Percentiles rank a stretch among this genome's conserved stretches.
These are phyloP conservation scores for Silurus meridionalis DNA, from an alignment of 2,113 vertebrate species.

Conservation along the genomic window DNA sequence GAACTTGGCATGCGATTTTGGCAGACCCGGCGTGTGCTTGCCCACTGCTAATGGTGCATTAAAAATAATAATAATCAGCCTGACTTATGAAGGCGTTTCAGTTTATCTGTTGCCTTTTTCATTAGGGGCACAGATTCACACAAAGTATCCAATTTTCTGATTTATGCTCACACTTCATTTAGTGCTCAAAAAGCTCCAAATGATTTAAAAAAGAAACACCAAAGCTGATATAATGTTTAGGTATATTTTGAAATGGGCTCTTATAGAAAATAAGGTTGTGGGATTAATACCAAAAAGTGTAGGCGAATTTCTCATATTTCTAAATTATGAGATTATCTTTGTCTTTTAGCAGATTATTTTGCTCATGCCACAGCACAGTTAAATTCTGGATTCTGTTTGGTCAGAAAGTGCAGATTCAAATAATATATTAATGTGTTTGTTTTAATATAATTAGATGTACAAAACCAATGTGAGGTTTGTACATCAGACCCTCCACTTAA, in stretches of 20 bases:
- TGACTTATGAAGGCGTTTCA: slow-evolving; percentile 14
- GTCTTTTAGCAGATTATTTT: neutral
- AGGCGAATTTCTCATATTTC: neutral
- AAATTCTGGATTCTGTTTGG: neutral
- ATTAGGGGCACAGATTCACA: neutral
- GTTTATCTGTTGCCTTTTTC: slow-evolving; percentile 22
- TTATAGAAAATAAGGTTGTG: neutral
- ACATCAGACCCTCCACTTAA: neutral
- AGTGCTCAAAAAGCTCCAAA: too few relatives aligned
- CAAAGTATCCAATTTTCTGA: neutral
- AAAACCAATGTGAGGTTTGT: neutral
- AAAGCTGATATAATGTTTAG: neutral
- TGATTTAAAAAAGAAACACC: neutral
- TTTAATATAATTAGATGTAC: neutral
- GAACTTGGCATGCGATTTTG: slow-evolving; percentile 20
- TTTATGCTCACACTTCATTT: too few relatives aligned
- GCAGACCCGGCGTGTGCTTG: slow-evolving; percentile 20
- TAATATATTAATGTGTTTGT: neutral
- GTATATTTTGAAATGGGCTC: neutral
- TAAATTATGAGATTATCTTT: neutral
- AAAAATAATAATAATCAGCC: slow-evolving; percentile 13
- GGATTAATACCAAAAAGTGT: neutral
- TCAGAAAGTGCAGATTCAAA: neutral
- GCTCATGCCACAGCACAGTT: neutral
- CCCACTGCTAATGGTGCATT: slow-evolving; percentile 17